These are phyloP conservation scores for Xanthia icteritia DNA, from an alignment of 2,888 invertebrate genomes.

Conservation along the genomic window DNA sequence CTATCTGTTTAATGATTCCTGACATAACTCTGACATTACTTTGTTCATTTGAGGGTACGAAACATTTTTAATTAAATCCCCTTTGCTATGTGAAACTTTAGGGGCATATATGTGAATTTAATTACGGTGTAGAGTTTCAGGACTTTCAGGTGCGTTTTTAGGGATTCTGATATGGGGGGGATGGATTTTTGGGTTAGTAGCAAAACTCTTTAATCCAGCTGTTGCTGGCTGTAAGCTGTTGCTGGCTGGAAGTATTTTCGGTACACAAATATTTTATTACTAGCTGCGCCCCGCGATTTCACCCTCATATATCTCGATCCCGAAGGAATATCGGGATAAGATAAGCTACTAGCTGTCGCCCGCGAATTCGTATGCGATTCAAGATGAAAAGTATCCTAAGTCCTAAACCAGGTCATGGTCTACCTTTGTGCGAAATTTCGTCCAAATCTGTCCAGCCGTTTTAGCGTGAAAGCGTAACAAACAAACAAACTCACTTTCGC, in stretches of 20 bases:
- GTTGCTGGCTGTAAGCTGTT: no score
- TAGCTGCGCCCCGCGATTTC: no score
- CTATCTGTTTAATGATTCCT: constrained; percentile 26
- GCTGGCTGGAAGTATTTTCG: background rate
- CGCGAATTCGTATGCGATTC: no score
- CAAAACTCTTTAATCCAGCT: background rate
- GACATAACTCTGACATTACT: constrained; percentile 71
- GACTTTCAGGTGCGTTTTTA: constrained; percentile 38
- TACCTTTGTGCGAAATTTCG: no score
- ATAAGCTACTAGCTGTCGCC: no score
- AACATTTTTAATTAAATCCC: constrained; percentile 63
- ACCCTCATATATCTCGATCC: no score
- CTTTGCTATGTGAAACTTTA: constrained; percentile 43
- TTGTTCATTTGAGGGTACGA: constrained; percentile 65
- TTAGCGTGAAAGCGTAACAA: no score
- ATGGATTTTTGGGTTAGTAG: background rate
- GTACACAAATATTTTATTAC: background rate
- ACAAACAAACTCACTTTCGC: no score
- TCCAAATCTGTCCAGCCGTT: no score
- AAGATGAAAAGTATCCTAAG: no score
- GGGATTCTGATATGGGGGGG: constrained; percentile 3
- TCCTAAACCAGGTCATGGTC: no score
- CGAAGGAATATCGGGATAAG: no score
- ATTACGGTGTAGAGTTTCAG: constrained; percentile 32
- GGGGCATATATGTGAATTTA: constrained; percentile 43